phyloP scores from a whole-genome alignment of 2,888 invertebrate species.

The Julus scandinavius region DNA sequence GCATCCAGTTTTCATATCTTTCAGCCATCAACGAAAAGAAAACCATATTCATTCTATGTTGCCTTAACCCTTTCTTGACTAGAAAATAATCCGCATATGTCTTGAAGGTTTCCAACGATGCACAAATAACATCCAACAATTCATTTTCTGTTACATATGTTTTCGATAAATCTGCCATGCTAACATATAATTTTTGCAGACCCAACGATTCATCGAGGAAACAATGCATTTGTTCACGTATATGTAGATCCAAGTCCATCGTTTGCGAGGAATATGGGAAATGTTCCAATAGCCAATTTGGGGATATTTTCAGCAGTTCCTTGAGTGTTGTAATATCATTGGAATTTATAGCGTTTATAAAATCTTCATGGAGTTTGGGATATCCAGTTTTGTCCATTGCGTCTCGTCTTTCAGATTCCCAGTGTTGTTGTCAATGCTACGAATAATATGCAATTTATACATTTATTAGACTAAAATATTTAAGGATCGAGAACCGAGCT shows the following conservation, averaged over 20 bases:
- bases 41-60: neutral
- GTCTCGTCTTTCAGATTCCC: too few relatives aligned
- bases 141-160: neutral
- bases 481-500: too few relatives aligned
- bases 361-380: neutral
- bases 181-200: neutral
- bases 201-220: neutral
- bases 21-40: neutral
- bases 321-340: neutral
- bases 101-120: slow-evolving; percentile 2
- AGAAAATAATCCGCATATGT: neutral
- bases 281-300: neutral
- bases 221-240: neutral
- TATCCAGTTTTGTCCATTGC: neutral
- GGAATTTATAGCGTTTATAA: neutral
- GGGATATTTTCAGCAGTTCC: neutral
- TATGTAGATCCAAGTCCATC: neutral
- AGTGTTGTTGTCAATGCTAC: too few relatives aligned
- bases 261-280: neutral
- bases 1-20: neutral
- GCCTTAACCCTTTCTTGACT: neutral
- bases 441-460: too few relatives aligned
- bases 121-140: neutral
- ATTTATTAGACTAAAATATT: too few relatives aligned
- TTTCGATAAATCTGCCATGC: neutral